These are phyloP conservation scores for Glareola pratincola DNA, from an alignment of 2,113 vertebrate genomes.

Conservation along the genomic window DNA sequence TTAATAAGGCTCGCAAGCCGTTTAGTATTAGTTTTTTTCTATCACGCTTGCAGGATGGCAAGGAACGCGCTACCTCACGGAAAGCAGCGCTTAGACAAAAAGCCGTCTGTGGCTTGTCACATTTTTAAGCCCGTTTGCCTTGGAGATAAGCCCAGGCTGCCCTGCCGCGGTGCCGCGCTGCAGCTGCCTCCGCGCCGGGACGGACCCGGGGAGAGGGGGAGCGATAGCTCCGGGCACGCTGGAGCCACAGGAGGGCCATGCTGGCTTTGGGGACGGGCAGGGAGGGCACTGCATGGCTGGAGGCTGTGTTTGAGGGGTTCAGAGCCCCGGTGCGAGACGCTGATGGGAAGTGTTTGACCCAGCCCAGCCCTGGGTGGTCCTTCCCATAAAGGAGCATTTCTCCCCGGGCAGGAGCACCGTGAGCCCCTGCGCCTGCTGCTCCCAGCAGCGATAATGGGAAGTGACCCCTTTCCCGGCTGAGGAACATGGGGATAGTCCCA, in stretches of 20 bases:
- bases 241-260: fast-evolving
- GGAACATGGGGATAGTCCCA: background rate
- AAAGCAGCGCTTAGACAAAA: background rate
- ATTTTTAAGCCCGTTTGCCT: background rate
- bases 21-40: conserved; percentile 12
- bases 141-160: conserved; percentile 26
- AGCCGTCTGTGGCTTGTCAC: background rate
- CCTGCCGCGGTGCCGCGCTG: background rate
- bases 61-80: background rate
- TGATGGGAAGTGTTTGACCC: background rate
- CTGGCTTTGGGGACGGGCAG: background rate
- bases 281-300: fast-evolving
- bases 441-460: background rate
- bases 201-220: fast-evolving
- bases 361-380: background rate
- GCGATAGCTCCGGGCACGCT: fast-evolving
- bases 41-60: background rate
- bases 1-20: conserved; percentile 48
- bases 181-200: background rate
- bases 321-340: fast-evolving
- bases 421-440: background rate
- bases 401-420: background rate
- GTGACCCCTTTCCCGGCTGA: background rate
- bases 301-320: fast-evolving
- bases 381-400: background rate